Base-by-base conservation (phyloP, 2,888 invertebrate species). In the Apomyelois bistriatella region DNA sequence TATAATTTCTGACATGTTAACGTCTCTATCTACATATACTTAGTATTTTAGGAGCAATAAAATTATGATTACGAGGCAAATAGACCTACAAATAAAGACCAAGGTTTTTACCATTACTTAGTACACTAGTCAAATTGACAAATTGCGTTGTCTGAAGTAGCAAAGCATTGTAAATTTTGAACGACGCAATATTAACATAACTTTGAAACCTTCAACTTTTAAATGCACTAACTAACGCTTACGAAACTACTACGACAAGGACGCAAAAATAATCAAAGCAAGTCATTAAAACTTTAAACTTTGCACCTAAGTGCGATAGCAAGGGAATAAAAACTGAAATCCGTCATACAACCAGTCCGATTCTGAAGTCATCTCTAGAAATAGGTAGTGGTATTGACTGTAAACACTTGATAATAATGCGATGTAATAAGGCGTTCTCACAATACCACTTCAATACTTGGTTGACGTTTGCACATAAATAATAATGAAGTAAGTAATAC, bases 311-410 rank as follows among this genome's bases (percentile, higher is more conserved):
- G 35, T 53, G 49, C 51, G 32, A 49, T 60, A 58, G 62, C 61
- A 56, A 64, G 59, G 47, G 58, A 66, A 67, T 65, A 74, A 76
- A 76, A 74, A 72, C 62, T 62, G 54, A 59, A 59, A 61, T 65
- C 63, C 62, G 66, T 65, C 61, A 60, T 65, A 15, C 15, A 10
- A 10, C 13, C 38, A 38, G 16, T 40, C 40, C 2, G 13, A 9
- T 61, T 53, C 48, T 59, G 64, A 63, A 73, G 79, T 81, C 82
- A 80, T 71, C 55, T 60, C 73, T 75, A 58, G 62, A 75, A 76
- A 76, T 79, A 74, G 64, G 59, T 43, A 48, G 56, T 57, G 54
- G 63, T 69, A 68, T 72, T 71, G 64, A 74, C 67, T 69, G 66
- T 64, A 66, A 73, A 72, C 64, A 65, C 51, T 50, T 59, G 64